Evolutionary conservation across 2,113 vertebrate species (phyloP).

Genomic region (Scomber colias): DNA sequence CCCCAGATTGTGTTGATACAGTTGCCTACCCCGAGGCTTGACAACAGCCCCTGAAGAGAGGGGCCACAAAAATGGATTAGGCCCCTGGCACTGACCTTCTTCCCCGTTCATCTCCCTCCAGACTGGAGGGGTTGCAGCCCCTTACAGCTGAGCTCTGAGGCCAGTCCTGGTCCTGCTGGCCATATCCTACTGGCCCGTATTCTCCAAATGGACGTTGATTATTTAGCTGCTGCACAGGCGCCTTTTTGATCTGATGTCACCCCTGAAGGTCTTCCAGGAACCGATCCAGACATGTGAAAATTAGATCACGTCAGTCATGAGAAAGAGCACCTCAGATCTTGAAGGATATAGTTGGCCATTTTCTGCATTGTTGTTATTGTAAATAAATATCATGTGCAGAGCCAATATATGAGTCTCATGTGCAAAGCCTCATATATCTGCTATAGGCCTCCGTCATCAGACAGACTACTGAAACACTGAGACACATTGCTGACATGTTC

Average conservation of each 20-base stretch:
- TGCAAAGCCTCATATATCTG: too few relatives aligned
- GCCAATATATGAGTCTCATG: too few relatives aligned
- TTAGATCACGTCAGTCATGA: not conserved
- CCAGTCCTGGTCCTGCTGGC: conserved; percentile 37
- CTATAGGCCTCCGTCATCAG: too few relatives aligned
- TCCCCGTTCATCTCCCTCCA: conserved; percentile 38
- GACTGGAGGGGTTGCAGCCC: conserved; percentile 28
- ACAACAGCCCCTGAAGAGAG: conserved; percentile 80
- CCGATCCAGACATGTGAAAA: not conserved
- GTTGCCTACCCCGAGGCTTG: conserved; percentile 79
- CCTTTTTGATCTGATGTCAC: conserved; percentile 32
- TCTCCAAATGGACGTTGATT: conserved; percentile 33
- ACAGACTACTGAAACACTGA: too few relatives aligned
- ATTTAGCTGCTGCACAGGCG: conserved; percentile 48
- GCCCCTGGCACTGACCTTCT: conserved; percentile 54
- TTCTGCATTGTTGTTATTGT: too few relatives aligned
- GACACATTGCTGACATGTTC: too few relatives aligned
- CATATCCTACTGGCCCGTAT: conserved; percentile 28
- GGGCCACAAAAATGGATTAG: conserved; percentile 57
- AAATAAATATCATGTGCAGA: too few relatives aligned
- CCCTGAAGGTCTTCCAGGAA: conserved; percentile 24
- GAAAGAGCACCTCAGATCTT: too few relatives aligned
- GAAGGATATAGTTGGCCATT: too few relatives aligned
- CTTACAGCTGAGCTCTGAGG: conserved; percentile 67
- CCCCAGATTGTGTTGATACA: conserved; percentile 77